Evolutionary conservation across 2,888 invertebrate genomes (phyloP), one percentile per base, ranked within the genome.

Genomic region (Idaea aversata): DNA sequence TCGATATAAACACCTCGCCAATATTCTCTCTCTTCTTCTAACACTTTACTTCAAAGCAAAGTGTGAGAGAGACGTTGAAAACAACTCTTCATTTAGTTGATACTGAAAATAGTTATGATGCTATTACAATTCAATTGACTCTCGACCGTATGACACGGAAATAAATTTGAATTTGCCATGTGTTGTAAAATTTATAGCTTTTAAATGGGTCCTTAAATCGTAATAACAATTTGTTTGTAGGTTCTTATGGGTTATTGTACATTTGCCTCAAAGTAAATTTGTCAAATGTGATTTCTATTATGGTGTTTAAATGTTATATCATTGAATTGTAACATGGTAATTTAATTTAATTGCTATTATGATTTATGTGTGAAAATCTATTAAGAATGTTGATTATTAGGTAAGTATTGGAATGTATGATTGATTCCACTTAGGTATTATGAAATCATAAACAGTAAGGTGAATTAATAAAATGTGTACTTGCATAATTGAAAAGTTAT

Each of bases 151-250:
- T 75, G 0, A 0, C 0, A 2, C 10, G 4, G 1, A 0, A 0
- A 57, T 83, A 80, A 63, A 69, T 82, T 76, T 71, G 65, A 57
- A 67, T 77, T 80, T 82, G 6, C 66, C 10, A 62, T 80, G 76
- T 62, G 38, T 57, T 70, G 59, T 64, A n/a, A 75, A 79, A 81
- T 90, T 91, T 91, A 91, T 93, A 84, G 88, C 83, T 90, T 92
- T 92, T 91, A 89, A 91, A 93, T 91, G 88, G 88, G 86, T 90
- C 88, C 88, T 92, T 92, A 92, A 92, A 93, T 91, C 79, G 92
- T 91, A 91, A 92, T 93, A 93, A 93, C 87, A 86, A 92, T 92
- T 91, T 93, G 91, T 93, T 93, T 90, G 89, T 88, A 88, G 85
- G 85, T 82, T 80, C 80, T 83, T 75, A 77, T 77, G 81, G 83